Evolutionary conservation across 2,113 vertebrate genomes (phyloP).

Genomic region (Turnix velox): DNA sequence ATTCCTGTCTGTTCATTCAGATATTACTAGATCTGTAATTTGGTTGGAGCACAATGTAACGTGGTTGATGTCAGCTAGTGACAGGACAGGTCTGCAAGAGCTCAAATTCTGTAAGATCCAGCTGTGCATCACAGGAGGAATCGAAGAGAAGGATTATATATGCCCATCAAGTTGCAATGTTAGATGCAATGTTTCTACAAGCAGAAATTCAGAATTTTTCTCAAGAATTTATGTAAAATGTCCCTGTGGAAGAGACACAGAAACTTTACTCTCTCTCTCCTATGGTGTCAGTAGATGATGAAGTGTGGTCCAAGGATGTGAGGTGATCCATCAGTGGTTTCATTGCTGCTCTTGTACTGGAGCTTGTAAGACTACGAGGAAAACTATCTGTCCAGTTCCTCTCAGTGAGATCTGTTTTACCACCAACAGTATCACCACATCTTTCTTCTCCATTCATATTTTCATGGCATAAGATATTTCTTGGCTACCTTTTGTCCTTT

Average conservation of each 20-base stretch:
- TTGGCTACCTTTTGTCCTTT: not conserved
- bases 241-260: not conserved
- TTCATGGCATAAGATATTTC: not conserved
- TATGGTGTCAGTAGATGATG: not conserved
- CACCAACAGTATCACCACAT: rapidly evolving
- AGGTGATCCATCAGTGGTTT: not conserved
- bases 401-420: not conserved
- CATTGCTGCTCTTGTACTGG: not conserved
- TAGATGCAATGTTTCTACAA: not conserved
- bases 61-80: not conserved
- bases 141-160: not conserved
- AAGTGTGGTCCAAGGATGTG: not conserved
- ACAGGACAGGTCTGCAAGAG: not conserved
- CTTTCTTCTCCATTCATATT: not conserved
- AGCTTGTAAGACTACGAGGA: not conserved
- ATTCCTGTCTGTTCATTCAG: not conserved
- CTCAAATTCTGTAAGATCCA: not conserved
- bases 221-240: not conserved
- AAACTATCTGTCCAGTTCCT: not conserved
- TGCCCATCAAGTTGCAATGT: not conserved
- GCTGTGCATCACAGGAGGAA: not conserved
- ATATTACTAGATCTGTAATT: not conserved
- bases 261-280: not conserved
- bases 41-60: not conserved
- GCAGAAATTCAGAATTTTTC: not conserved